Percentiles rank a stretch among this genome's conserved stretches.
These are phyloP conservation scores for Hymenopus coronatus DNA, from an alignment of 2,888 invertebrate genomes.

Conservation along the genomic window DNA sequence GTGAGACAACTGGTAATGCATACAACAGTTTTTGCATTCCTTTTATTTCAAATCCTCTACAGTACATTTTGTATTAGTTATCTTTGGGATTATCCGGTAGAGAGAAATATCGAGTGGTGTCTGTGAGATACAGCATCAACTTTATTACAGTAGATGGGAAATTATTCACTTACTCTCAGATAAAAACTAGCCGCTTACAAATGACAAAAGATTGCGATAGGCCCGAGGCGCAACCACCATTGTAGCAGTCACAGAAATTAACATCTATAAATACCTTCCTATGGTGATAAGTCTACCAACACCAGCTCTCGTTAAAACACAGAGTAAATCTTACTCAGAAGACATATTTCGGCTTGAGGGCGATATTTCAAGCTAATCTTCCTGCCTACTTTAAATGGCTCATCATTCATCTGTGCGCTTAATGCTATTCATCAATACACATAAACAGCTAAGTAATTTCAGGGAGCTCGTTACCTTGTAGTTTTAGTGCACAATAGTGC, in stretches of 20 bases:
- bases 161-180: no score
- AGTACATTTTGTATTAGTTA: no score
- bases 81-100: no score
- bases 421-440: background rate
- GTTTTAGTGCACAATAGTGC: background rate
- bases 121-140: no score
- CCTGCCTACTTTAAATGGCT: background rate
- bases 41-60: no score
- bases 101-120: no score
- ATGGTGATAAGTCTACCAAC: background rate
- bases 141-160: no score
- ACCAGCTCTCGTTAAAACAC: background rate
- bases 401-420: background rate
- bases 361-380: background rate
- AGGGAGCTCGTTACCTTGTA: background rate
- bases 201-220: no score
- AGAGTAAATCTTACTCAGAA: background rate
- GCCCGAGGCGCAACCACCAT: no score
- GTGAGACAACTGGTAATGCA: no score
- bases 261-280: background rate
- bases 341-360: background rate
- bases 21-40: no score
- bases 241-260: background rate
- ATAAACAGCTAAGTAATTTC: background rate
- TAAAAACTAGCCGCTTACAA: no score